Evolutionary conservation across 2,888 invertebrate genomes (phyloP), one percentile per base, ranked within the genome.

Genomic region (Brachyopa scutellaris): DNA sequence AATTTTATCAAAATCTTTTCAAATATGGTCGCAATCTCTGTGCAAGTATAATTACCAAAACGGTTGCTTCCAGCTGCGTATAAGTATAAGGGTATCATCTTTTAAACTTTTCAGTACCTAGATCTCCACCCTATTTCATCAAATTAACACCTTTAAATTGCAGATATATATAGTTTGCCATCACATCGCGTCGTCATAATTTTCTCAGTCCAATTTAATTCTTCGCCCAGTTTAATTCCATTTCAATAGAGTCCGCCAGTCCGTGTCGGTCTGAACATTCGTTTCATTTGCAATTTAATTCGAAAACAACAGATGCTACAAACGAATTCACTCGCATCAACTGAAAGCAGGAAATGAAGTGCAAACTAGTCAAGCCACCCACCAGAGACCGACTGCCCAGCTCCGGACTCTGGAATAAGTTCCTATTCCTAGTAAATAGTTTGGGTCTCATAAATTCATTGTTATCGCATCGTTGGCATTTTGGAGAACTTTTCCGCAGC

Each of bases 401-500:
- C 15, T 45, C 8, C 38, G 26, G 38, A 29, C 36, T 38, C 59
- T 40, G 7, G 19, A 73, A 74, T 80, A 69, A 64, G 49, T 74
- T 80, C n/a, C n/a, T n/a, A 29, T 47, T 36, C 42, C 8, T 15
- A 59, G 69, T 69, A n/a, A 80, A 69, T 42, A 59, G 74, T 51
- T 70, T 19, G 76, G 69, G 4, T 64, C 69, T 67, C 80, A 76
- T 80, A 80, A 80, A 80, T 80, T 74, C 61, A 64, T 47, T 82
- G 70, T 72, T 82, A 82, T 82, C 77, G 77, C 69, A 70, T 36
- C 51, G 62, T 36, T 70, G 78, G 42, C 64, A 61, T 74, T 67
- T 57, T 19, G 21, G 64, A 45, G 66, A 55, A 77, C 53, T 70
- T 70, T 70, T 82, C 77, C 76, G 38, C 38, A 45, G n/a, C n/a